phyloP scores from a whole-genome alignment of 2,888 invertebrate genomes.

The Encarsia formosa region DNA sequence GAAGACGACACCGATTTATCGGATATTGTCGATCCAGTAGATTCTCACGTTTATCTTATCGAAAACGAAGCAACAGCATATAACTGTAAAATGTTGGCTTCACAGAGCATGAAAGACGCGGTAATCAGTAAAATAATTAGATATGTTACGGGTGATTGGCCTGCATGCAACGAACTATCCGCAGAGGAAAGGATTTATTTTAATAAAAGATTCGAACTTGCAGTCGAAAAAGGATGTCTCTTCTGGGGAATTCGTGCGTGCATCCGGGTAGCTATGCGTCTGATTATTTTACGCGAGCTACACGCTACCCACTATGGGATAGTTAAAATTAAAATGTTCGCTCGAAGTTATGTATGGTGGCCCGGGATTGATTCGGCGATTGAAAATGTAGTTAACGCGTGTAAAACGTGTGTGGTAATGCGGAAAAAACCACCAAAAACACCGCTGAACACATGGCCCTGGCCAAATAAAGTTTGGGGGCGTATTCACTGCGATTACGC shows the following conservation, averaged over 20 bases:
- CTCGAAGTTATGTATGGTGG: constrained; percentile 29
- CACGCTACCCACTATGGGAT: constrained; percentile 28
- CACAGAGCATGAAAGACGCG: neutral
- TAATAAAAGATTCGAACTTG: constrained; percentile 15
- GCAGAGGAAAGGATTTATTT: neutral
- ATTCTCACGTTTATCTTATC: constrained; percentile 17
- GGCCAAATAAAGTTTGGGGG: constrained; percentile 22
- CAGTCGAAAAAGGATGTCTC: constrained; percentile 22
- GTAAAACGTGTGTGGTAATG: constrained; percentile 22
- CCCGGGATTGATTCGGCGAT: constrained; percentile 24
- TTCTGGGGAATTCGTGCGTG: constrained; percentile 22
- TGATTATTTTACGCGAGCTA: constrained; percentile 16
- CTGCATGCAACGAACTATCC: neutral
- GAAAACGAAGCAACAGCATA: constrained; percentile 3
- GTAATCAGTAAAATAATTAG: neutral
- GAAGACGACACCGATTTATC: constrained; percentile 2
- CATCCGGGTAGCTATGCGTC: constrained; percentile 18
- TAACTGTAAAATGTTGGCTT: constrained; percentile 12
- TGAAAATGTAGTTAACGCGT: constrained; percentile 20
- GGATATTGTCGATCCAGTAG: constrained; percentile 1
- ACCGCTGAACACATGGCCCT: constrained; percentile 26
- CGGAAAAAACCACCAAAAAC: constrained; percentile 22
- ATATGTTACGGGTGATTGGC: neutral
- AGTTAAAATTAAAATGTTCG: constrained; percentile 28
- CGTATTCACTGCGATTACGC: constrained; percentile 30